Evolutionary conservation across 2,113 vertebrate genomes (phyloP).

Genomic region (Jaculus jaculus): DNA sequence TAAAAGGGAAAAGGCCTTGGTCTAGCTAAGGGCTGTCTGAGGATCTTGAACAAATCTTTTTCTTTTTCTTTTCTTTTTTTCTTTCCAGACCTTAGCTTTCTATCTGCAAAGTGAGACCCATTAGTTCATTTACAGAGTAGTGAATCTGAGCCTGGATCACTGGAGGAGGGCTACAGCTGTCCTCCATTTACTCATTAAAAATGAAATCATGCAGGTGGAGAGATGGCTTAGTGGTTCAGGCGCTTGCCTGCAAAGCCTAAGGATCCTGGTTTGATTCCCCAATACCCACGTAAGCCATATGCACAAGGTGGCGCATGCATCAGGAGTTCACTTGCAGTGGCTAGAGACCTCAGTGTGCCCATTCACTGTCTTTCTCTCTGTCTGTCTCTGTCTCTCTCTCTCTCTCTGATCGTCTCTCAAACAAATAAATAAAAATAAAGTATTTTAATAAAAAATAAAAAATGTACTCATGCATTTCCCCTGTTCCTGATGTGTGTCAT

Average conservation of each 20-base stretch:
- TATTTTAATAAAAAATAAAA: too few species aligned
- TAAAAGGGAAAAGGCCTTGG: neutral
- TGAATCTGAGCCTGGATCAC: neutral
- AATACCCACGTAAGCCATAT: too few species aligned
- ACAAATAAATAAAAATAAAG: too few species aligned
- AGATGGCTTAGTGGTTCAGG: too few species aligned
- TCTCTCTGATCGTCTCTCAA: too few species aligned
- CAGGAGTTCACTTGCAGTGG: too few species aligned
- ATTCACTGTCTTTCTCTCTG: too few species aligned
- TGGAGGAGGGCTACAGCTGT: neutral
- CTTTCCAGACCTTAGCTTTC: neutral
- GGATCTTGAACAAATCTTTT: neutral
- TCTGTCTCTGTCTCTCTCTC: too few species aligned
- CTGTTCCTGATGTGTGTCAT: rapidly evolving
- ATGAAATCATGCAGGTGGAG: neutral
- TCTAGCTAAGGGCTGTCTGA: neutral
- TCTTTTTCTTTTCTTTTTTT: neutral
- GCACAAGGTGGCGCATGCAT: too few species aligned
- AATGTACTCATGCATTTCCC: neutral
- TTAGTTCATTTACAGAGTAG: neutral
- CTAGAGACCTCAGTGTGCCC: too few species aligned
- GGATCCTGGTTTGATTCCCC: too few species aligned
- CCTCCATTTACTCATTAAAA: neutral
- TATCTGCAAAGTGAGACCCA: neutral
- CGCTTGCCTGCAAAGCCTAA: too few species aligned